Evolutionary conservation across 2,797 vertebrate species (phyloP).

Genomic region (Natrix natrix): DNA sequence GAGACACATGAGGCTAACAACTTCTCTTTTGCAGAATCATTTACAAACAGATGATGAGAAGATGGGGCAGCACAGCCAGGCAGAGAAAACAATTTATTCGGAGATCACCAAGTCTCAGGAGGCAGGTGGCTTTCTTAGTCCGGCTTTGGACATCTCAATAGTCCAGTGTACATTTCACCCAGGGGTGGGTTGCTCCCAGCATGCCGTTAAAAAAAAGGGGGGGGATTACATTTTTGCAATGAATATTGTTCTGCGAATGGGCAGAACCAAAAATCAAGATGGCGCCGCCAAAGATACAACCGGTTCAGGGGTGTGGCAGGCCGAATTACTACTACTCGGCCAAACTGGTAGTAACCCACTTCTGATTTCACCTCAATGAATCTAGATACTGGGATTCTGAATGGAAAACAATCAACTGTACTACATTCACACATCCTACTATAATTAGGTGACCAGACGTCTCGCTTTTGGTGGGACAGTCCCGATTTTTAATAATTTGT

Average conservation of each 20-base stretch:
- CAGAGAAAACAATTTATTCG: neutral
- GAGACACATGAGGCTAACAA: neutral
- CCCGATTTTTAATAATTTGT: too few species aligned
- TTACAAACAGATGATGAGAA: constrained; percentile 10
- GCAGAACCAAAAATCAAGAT: too few species aligned
- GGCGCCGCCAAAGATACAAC: too few species aligned
- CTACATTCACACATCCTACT: neutral
- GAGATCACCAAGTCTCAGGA: neutral
- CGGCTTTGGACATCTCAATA: neutral
- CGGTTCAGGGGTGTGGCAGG: too few species aligned
- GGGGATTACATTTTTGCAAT: too few species aligned
- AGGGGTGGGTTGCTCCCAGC: too few species aligned
- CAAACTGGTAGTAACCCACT: too few species aligned
- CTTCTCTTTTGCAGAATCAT: neutral
- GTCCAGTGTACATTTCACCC: neutral
- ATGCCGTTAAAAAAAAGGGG: too few species aligned
- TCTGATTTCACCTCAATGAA: neutral
- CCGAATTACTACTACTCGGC: too few species aligned
- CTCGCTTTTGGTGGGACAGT: too few species aligned
- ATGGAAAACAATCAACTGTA: neutral
- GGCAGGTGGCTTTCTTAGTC: neutral
- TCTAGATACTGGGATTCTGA: neutral
- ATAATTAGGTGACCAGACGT: neutral
- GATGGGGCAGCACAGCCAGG: neutral
- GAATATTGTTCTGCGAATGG: too few species aligned